phyloP scores from a whole-genome alignment of 2,797 vertebrate species.

The Fundulus diaphanus region DNA sequence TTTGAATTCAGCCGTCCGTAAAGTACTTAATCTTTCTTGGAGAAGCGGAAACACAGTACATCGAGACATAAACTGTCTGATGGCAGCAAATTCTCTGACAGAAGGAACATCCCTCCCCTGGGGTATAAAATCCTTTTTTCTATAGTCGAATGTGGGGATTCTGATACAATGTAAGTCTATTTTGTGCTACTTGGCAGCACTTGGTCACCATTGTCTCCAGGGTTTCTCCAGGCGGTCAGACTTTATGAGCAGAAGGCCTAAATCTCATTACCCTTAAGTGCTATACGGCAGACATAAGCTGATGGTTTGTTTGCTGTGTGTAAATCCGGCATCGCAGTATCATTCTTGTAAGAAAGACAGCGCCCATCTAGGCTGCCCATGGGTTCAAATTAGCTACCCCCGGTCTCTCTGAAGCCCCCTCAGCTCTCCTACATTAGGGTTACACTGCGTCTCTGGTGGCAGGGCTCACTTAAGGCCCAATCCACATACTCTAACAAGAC shows the following conservation, averaged over 20 bases:
- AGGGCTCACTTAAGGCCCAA: conserved; percentile 75
- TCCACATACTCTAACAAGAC: conserved; percentile 76
- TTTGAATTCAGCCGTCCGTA: conserved; percentile 56
- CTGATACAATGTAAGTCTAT: conserved; percentile 62
- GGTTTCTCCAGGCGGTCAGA: conserved; percentile 58
- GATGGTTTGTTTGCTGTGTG: conserved; percentile 34
- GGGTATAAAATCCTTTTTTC: conserved; percentile 63
- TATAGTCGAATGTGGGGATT: conserved; percentile 56
- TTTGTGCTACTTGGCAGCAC: conserved; percentile 56
- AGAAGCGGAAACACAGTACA: conserved; percentile 23
- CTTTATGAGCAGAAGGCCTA: conserved; percentile 62
- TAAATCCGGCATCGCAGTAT: conserved; percentile 53
- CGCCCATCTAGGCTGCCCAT: conserved; percentile 62
- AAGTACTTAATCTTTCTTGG: conserved; percentile 37
- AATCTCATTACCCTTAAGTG: conserved; percentile 74
- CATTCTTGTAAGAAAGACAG: conserved; percentile 64
- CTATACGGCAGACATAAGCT: conserved; percentile 60
- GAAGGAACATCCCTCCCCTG: conserved; percentile 48
- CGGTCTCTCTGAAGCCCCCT: conserved; percentile 52
- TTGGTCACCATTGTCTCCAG: conserved; percentile 54
- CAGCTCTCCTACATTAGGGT: conserved; percentile 57
- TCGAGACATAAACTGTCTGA: conserved; percentile 51
- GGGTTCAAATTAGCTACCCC: conserved; percentile 77
- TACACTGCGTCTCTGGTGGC: conserved; percentile 71
- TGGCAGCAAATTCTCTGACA: conserved; percentile 59